Conservation (phyloP, 2,113 vertebrate genomes). For the Stercorarius parasiticus region DNA sequence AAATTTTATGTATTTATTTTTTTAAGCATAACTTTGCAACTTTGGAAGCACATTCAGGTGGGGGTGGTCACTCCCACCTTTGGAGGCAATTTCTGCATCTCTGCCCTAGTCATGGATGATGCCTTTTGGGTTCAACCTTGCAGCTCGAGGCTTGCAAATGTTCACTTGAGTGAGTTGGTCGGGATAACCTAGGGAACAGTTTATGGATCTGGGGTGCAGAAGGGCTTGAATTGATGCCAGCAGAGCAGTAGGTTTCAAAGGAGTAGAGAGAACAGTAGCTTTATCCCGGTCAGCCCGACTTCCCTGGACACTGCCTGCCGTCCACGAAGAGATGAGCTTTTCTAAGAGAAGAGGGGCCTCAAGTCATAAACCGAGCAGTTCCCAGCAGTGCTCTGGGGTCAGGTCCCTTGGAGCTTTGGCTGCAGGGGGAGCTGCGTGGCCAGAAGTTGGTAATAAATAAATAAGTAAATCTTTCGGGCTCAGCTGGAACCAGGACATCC, state of each 20-base stretch:
- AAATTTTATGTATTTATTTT: not conserved
- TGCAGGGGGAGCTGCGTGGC: not conserved
- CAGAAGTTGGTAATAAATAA: not conserved
- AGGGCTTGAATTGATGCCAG: not conserved
- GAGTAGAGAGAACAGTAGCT: not conserved
- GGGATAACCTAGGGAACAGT: not conserved
- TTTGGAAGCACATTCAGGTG: fast-evolving
- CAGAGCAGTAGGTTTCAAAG: not conserved
- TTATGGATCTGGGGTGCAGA: not conserved
- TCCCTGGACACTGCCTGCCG: fast-evolving
- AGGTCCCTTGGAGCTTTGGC: not conserved
- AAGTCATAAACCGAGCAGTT: not conserved
- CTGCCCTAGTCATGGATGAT: not conserved
- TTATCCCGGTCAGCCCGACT: not conserved
- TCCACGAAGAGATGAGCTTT: not conserved
- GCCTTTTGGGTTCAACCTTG: not conserved
- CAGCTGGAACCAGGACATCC: not conserved
- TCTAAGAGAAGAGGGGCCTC: not conserved
- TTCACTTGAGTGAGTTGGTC: not conserved
- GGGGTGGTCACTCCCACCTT: not conserved
- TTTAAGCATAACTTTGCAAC: not conserved
- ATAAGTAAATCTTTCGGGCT: not conserved
- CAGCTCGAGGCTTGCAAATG: not conserved
- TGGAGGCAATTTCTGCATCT: not conserved
- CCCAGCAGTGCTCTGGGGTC: not conserved